Base-by-base conservation (phyloP, 2,797 vertebrate species). In the Ateles fusciceps region DNA sequence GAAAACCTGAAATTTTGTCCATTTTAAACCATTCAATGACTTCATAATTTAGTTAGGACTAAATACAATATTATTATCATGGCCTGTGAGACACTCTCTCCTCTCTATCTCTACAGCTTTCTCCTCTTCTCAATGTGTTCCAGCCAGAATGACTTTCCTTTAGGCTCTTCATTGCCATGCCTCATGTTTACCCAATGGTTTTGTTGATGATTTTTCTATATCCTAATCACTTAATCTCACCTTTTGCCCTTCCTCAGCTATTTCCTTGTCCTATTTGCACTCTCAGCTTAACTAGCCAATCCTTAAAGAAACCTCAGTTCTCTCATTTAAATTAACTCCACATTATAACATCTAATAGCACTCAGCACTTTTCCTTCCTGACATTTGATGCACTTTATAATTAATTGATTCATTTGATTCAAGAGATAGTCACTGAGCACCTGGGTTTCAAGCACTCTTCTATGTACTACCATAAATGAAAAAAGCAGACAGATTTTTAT, bases 341-440 rank as follows among this genome's bases (percentile, higher is more conserved):
- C 5, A 84, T 92, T 92, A 78, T 13, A 26, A 48, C 14, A 50
- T 91, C 24, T 57, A 88, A 50, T 52, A 61, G 26, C 48, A 85
- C 13, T 92, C 74, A 80, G 10, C 9, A n/a, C 7, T 36, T 95
- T 95, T 94, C n/a, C 75, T 95, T 93, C 57, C 84, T 95, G 87
- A 92, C 26, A 42, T 21, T 89, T 93, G 24, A 13, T 75, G 5
- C 55, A 13, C 57, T 50, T 78, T 93, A 71, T 90, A 95, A 78
- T 59, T 91, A 22, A 33, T 4, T 57, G 26, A 76, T 91, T 96
- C n/a, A 91, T 85, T 95, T 93, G 93, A 81, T 13, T 97, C 22
- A 89, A 95, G 21, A 92, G 75, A 78, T 26, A 94, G 71, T 83
- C 46, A 88, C 4, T 28, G 68, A 91, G 11, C 85, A 94, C 68